These are phyloP conservation scores for Rhyacophila evoluta DNA, from an alignment of 2,888 invertebrate species.

Conservation along the genomic window DNA sequence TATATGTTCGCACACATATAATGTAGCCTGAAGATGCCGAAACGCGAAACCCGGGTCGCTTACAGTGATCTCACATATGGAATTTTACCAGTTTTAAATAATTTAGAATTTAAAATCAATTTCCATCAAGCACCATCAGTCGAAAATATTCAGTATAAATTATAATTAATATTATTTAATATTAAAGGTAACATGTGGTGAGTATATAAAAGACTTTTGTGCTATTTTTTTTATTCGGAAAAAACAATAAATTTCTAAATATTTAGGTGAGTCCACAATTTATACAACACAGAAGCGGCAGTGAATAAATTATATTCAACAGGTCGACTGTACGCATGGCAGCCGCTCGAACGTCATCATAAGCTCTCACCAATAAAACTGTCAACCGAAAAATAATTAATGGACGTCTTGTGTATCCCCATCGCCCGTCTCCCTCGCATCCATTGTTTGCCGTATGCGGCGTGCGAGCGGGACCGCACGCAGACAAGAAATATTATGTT, in stretches of 20 bases:
- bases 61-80: too few species aligned
- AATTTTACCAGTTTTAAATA: too few species aligned
- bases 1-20: too few species aligned
- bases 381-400: slow-evolving; percentile 54
- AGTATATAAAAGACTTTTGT: too few species aligned
- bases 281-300: slow-evolving; percentile 28
- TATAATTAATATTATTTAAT: too few species aligned
- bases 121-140: too few species aligned
- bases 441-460: background rate
- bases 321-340: slow-evolving; percentile 40
- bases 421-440: slow-evolving; percentile 36
- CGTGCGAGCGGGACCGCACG: slow-evolving; percentile 40
- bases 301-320: slow-evolving; percentile 44
- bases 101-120: too few species aligned
- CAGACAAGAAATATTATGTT: slow-evolving; percentile 44
- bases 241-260: too few species aligned
- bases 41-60: background rate
- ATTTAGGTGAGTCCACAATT: background rate
- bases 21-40: slow-evolving; percentile 5
- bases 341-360: slow-evolving; percentile 44
- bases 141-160: too few species aligned
- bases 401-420: slow-evolving; percentile 40
- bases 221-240: too few species aligned
- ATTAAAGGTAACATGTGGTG: too few species aligned
- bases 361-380: slow-evolving; percentile 53